Conservation (phyloP, 2,888 invertebrate genomes). For the Synanthedon myopaeformis region DNA sequence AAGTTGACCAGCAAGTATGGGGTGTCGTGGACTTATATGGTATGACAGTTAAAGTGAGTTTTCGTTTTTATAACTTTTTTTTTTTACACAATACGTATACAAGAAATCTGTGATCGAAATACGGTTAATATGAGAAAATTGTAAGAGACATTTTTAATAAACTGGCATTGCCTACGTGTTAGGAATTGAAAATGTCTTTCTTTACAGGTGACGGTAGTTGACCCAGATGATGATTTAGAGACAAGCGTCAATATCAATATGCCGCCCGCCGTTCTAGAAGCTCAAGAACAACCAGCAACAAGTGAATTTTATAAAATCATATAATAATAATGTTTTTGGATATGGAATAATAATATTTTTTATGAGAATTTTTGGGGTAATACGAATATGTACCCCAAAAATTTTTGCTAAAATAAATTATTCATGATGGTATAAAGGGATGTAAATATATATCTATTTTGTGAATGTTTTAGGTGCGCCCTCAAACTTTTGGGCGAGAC, state of each 20-base stretch:
- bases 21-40: conserved; percentile 96
- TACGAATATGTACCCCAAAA: not conserved
- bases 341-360: not conserved
- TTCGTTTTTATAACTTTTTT: too few relatives aligned
- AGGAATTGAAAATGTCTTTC: not conserved
- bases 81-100: too few relatives aligned
- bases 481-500: conserved; percentile 38
- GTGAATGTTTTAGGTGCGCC: conserved; percentile 31
- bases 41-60: conserved; percentile 79
- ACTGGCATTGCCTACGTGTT: too few relatives aligned
- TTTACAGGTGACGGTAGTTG: conserved; percentile 81
- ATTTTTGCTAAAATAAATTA: not conserved
- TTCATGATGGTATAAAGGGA: too few relatives aligned
- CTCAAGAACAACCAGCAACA: conserved; percentile 27
- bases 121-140: too few relatives aligned
- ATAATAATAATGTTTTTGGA: conserved; percentile 4
- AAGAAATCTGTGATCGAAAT: too few relatives aligned
- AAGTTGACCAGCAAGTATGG: conserved; percentile 86
- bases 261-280: conserved; percentile 25
- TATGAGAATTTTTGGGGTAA: too few relatives aligned
- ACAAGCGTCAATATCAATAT: conserved; percentile 51
- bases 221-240: conserved; percentile 83
- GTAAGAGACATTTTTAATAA: too few relatives aligned
- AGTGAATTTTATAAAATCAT: conserved; percentile 24
- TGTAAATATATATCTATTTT: not conserved